phyloP scores from a whole-genome alignment of 2,888 invertebrate genomes.

The Drosophila robusta region DNA sequence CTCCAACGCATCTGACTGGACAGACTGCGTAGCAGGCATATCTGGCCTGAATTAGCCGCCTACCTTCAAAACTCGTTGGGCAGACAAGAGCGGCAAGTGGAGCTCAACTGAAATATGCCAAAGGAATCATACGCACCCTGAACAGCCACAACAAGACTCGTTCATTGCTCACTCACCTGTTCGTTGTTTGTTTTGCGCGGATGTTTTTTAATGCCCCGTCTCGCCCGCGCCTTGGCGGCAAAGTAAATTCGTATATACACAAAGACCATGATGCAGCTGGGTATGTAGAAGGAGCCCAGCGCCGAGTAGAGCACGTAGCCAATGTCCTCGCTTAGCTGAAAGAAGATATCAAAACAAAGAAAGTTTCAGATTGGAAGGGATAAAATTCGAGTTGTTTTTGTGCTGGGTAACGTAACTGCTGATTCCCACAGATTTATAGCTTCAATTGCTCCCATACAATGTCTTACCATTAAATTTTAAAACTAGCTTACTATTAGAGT shows the following conservation, averaged over 20 bases:
- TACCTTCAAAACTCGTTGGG: slow-evolving; percentile 24
- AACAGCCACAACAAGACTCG: not conserved
- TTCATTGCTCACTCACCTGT: slow-evolving; percentile 81
- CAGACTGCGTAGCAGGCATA: slow-evolving; percentile 10
- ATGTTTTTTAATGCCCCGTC: slow-evolving; percentile 93
- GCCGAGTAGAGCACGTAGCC: slow-evolving; percentile 99
- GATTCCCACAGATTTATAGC: slow-evolving; percentile 3
- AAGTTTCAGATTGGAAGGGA: not conserved
- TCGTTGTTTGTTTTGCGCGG: slow-evolving; percentile 87
- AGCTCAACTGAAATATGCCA: slow-evolving; percentile 1
- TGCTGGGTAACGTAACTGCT: no score
- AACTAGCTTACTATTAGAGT: not conserved
- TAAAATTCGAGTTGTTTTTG: slow-evolving; percentile 19
- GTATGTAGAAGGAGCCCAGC: slow-evolving; percentile 99
- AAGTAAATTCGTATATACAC: slow-evolving; percentile 99
- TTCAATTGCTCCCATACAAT: slow-evolving; percentile 4
- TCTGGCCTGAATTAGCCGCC: slow-evolving; percentile 39
- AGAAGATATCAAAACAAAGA: slow-evolving; percentile 58
- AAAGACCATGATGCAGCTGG: slow-evolving; percentile 99
- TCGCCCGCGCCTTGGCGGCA: slow-evolving; percentile 96
- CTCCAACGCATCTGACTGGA: slow-evolving; percentile 16
- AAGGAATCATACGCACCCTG: not conserved
- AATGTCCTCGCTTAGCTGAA: slow-evolving; percentile 96
- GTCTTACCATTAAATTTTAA: not conserved
- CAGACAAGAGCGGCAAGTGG: no score